Conservation (phyloP, 2,797 vertebrate species). For the Poliocrania exsul region DNA sequence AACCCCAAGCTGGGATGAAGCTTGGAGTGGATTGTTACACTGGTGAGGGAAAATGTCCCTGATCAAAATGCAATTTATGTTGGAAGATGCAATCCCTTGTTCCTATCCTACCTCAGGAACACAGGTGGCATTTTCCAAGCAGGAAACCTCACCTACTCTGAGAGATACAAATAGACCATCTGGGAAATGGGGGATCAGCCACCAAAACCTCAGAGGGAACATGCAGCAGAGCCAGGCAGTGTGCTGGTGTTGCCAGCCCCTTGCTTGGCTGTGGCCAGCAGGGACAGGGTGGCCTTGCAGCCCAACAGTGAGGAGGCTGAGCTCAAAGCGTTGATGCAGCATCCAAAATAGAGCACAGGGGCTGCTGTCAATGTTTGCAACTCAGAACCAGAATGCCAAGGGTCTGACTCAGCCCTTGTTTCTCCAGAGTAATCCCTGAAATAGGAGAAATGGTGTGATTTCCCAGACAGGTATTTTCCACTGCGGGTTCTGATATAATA, state of each 20-base stretch:
- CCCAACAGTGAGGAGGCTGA: accelerated
- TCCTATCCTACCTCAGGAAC: background rate
- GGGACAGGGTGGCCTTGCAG: background rate
- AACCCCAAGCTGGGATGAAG: background rate
- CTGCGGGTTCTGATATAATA: background rate
- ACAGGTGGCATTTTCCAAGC: background rate
- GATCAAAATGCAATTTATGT: background rate
- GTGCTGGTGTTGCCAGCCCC: background rate
- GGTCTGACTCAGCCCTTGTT: background rate
- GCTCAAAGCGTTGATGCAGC: accelerated
- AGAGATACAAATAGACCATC: background rate
- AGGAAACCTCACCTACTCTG: background rate
- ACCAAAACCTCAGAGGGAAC: background rate
- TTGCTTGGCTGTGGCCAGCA: background rate
- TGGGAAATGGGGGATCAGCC: background rate
- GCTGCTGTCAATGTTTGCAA: background rate
- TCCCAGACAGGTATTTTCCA: background rate
- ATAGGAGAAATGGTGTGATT: background rate
- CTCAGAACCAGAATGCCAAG: background rate
- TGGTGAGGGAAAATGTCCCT: background rate
- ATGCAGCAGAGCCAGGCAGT: background rate
- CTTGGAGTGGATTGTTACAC: background rate
- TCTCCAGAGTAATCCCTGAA: background rate
- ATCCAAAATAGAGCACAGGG: background rate
- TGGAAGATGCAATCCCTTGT: background rate